phyloP scores from a whole-genome alignment of 2,113 vertebrate genomes.

The Sula dactylatra region DNA sequence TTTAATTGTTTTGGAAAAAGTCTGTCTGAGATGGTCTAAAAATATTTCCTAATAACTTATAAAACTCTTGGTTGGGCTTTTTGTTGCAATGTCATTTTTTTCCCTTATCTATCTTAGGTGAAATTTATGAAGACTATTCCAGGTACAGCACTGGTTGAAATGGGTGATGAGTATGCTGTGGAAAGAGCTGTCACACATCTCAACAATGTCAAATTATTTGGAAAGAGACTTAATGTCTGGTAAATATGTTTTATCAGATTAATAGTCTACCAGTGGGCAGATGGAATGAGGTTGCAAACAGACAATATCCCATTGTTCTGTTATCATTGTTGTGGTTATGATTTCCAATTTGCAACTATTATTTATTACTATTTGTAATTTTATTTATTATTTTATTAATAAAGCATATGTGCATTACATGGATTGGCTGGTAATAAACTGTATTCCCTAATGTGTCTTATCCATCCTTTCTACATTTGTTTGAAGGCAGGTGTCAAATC shows the following conservation, averaged over 20 bases:
- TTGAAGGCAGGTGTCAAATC: neutral
- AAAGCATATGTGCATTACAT: neutral
- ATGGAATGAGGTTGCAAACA: neutral
- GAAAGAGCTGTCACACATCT: constrained; percentile 96
- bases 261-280: neutral
- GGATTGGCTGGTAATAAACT: neutral
- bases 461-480: neutral
- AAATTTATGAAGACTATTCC: constrained; percentile 99
- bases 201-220: constrained; percentile 95
- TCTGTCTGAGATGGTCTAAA: neutral
- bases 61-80: neutral
- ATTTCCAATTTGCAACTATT: neutral
- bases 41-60: neutral
- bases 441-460: neutral
- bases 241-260: constrained; percentile 64
- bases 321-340: neutral
- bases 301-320: neutral
- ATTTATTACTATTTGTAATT: neutral
- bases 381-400: neutral
- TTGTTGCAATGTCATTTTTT: neutral
- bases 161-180: constrained; percentile 97
- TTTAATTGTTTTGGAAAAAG: neutral
- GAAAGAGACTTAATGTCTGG: constrained; percentile 96
- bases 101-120: constrained; percentile 70
- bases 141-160: constrained; percentile 93